Base-by-base conservation (phyloP, 2,797 vertebrate species). In the Lepidocolaptes lacrymiger region DNA sequence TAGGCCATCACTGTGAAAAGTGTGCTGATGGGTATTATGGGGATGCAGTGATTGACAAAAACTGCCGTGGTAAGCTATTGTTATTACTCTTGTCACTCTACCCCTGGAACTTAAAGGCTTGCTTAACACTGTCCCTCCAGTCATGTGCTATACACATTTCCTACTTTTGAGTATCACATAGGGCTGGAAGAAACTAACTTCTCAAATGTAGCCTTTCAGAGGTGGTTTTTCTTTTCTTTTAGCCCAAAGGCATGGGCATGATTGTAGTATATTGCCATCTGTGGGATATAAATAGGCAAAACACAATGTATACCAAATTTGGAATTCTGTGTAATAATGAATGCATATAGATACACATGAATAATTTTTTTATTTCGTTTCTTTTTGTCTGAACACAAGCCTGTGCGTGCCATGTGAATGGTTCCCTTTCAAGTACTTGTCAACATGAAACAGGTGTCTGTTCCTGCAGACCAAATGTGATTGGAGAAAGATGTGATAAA, bases 21-120 rank as follows among this genome's bases (percentile, higher is more conserved):
- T 99, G 99, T 93, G 98, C 95, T 34, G 96, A 98, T 2, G 99
- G 99, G 8, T 99, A 98, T 97, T 98, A 98, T 5, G 99, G 99
- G 14, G 99, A 99, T 8, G 99, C 99, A 0, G 86, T 99, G 59
- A 83, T 62, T 0, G 96, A 95, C 21, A 99, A 99, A 94, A 98
- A 98, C 89, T 99, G 99, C 95, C 97, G 3, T 9, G 98, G 99
- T 99, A 95, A 97, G 98, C 91, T 58, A 2, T 5, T n/a, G 23
- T 12, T 78, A 16, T 49, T 48, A 14, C 20, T 51, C 44, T 77
- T 77, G 17, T 32, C 10, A 32, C 17, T 62, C 82, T 63, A 59
- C 71, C 37, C 34, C 44, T 72, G n/a, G 20, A 43, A n/a, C 6
- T 68, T 90, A 17, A 0, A 34, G 34, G 3, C 11, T 49, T 43